A percentile compares a stretch with the other conserved stretches of the same genome.
Conservation (phyloP, 2,113 vertebrate species). For the Myotis lucifugus region DNA sequence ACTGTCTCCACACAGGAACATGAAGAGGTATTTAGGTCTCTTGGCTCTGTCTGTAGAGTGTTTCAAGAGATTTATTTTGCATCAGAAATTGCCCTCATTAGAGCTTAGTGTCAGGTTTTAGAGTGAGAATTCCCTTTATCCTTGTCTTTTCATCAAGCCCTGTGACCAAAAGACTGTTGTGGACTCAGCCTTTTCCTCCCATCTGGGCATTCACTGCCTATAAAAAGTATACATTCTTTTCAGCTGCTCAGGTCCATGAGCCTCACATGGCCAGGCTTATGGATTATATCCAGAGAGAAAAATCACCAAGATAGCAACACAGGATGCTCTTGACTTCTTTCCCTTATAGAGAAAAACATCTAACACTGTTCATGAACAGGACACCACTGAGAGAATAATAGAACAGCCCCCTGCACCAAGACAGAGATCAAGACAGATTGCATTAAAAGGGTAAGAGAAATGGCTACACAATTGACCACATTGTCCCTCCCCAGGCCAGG, state of each 20-base stretch:
- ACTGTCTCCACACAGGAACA: not conserved
- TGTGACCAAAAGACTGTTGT: not conserved
- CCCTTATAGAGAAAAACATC: not conserved
- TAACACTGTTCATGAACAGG: not conserved
- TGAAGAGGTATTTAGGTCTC: not conserved
- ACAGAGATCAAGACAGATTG: not conserved
- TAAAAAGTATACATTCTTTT: not conserved
- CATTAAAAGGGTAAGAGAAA: not conserved
- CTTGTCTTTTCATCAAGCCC: not conserved
- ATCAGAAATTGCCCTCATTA: not conserved
- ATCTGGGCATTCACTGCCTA: not conserved
- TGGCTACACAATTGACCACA: not conserved
- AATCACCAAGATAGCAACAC: not conserved
- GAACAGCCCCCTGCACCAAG: not conserved
- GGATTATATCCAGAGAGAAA: not conserved
- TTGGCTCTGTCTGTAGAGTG: not conserved
- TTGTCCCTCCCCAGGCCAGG: not conserved
- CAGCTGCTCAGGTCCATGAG: not conserved
- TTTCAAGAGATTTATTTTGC: constrained; percentile 31
- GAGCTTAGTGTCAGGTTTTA: not conserved
- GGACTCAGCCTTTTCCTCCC: not conserved
- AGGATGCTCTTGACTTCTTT: not conserved
- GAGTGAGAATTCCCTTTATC: not conserved
- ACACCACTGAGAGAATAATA: not conserved
- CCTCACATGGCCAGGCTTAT: not conserved